These are phyloP conservation scores for Torymus auratus DNA, from an alignment of 2,888 invertebrate species.

Conservation along the genomic window DNA sequence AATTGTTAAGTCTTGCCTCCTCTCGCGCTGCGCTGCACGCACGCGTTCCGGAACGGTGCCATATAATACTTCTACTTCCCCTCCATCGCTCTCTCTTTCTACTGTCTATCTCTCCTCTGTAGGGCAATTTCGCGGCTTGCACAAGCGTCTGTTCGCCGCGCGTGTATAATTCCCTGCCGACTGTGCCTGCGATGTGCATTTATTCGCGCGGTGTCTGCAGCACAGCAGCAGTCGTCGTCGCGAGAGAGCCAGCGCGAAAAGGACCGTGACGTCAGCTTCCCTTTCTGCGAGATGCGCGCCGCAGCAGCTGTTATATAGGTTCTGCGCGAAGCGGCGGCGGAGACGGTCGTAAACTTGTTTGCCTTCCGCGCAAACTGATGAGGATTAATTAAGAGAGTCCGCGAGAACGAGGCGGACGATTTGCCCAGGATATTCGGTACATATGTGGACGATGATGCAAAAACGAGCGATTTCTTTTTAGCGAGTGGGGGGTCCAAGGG, in stretches of 20 bases:
- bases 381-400: slow-evolving; percentile 66
- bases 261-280: not conserved
- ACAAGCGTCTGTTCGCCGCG: slow-evolving; percentile 10
- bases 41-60: slow-evolving; percentile 1
- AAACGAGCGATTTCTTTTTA: no score
- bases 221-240: no score
- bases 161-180: not conserved
- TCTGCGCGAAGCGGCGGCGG: slow-evolving; percentile 39
- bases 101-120: slow-evolving; percentile 33
- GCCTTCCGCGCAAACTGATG: slow-evolving; percentile 68
- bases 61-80: no score
- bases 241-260: no score
- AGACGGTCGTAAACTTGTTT: slow-evolving; percentile 65
- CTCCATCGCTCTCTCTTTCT: slow-evolving; percentile 6
- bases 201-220: no score
- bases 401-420: not conserved
- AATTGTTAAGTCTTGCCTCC: slow-evolving; percentile 64
- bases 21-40: slow-evolving; percentile 54
- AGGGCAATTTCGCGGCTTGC: slow-evolving; percentile 37
- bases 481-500: no score
- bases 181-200: not conserved
- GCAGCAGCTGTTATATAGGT: not conserved
- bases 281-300: not conserved
- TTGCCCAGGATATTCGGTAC: not conserved
- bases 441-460: not conserved